phyloP scores from a whole-genome alignment of 2,113 vertebrate genomes.

The Halcyon malimbica region DNA sequence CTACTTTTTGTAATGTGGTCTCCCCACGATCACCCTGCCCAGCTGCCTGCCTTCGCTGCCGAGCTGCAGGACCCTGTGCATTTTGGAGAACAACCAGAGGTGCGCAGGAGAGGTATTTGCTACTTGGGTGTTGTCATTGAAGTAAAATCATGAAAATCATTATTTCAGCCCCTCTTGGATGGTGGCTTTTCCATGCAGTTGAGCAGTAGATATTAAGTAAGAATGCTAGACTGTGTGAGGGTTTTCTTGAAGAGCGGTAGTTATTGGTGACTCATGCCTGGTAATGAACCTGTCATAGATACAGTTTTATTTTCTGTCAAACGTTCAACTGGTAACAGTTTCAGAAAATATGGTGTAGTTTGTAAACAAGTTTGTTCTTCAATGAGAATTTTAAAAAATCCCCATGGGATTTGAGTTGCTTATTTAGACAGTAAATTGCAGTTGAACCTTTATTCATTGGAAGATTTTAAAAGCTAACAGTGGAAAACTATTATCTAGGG shows the following conservation, averaged over 20 bases:
- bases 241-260: not conserved
- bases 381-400: not conserved
- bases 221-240: not conserved
- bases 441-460: not conserved
- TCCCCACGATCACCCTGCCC: not conserved
- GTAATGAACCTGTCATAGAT: slow-evolving; percentile 6
- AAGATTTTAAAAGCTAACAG: not conserved
- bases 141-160: not conserved
- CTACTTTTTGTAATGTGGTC: rapidly evolving
- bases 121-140: not conserved
- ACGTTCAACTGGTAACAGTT: not conserved
- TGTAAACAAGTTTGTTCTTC: slow-evolving; percentile 10
- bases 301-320: not conserved
- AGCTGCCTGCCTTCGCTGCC: not conserved
- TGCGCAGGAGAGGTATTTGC: not conserved
- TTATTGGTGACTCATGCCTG: slow-evolving; percentile 15
- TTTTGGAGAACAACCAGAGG: not conserved
- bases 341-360: not conserved
- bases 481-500: not conserved
- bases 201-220: not conserved
- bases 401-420: not conserved
- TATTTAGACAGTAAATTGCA: slow-evolving; percentile 1
- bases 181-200: not conserved
- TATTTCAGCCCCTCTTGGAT: not conserved
- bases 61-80: not conserved